Percentiles rank a stretch among this genome's conserved stretches.
Conservation (phyloP, 2,797 vertebrate species). For the Danio choprae region DNA sequence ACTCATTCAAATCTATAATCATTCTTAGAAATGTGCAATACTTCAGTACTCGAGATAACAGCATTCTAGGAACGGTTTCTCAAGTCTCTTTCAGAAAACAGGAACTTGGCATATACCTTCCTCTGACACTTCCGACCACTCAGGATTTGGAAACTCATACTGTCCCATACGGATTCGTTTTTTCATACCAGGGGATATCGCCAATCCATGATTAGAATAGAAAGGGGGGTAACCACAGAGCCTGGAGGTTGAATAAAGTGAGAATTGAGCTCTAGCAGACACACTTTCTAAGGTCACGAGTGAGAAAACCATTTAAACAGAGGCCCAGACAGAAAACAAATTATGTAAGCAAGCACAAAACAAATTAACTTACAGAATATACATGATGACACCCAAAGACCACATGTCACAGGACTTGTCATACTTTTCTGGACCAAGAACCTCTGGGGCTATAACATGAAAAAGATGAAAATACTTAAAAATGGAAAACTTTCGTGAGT, state of each 20-base stretch:
- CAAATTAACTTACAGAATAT: slow-evolving; percentile 90
- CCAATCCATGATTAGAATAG: slow-evolving; percentile 96
- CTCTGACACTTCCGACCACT: slow-evolving; percentile 96
- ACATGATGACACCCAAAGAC: slow-evolving; percentile 99
- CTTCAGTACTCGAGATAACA: background rate
- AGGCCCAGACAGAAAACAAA: background rate
- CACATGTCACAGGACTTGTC: slow-evolving; percentile 99
- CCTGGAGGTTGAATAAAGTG: slow-evolving; percentile 69
- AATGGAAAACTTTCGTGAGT: background rate
- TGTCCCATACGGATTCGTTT: slow-evolving; percentile 94
- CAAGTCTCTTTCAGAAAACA: slow-evolving; percentile 6
- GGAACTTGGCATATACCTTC: slow-evolving; percentile 81
- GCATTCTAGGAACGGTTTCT: slow-evolving; percentile 25
- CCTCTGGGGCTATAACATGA: slow-evolving; percentile 86
- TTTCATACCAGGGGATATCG: slow-evolving; percentile 99
- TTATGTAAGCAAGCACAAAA: slow-evolving; percentile 8
- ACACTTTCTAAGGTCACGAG: background rate
- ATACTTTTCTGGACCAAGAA: slow-evolving; percentile 96
- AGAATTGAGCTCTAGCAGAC: background rate
- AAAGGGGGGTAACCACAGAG: slow-evolving; percentile 97
- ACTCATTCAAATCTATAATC: background rate
- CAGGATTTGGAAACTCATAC: slow-evolving; percentile 95
- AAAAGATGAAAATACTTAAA: slow-evolving; percentile 16
- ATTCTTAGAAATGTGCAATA: slow-evolving; percentile 17
- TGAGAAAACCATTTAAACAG: background rate